Evolutionary conservation across 1,140 invertebrate genomes (phyloP).

Genomic region (Drosophila seguyi): DNA sequence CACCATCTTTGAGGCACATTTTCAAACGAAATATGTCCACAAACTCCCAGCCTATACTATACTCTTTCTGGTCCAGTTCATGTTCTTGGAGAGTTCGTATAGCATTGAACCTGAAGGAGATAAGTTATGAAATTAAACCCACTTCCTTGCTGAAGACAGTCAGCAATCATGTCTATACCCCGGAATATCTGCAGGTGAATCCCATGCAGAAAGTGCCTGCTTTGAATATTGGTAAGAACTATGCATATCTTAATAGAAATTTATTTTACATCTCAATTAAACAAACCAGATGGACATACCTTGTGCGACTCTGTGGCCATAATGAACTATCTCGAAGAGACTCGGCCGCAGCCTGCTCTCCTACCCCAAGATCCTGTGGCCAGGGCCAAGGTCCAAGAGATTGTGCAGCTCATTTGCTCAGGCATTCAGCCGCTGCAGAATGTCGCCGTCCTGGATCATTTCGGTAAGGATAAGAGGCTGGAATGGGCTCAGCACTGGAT

Average conservation of each 20-base stretch:
- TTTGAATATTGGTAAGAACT: conserved; percentile 89
- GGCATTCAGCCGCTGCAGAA: conserved; percentile 99
- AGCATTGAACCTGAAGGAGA: conserved; percentile 96
- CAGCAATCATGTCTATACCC: conserved; percentile 91
- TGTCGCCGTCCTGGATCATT: conserved; percentile 91
- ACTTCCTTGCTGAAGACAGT: conserved; percentile 94
- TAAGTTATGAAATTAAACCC: conserved; percentile 96
- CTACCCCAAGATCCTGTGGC: conserved; percentile 93
- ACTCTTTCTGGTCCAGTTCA: conserved; percentile 95
- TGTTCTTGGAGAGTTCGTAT: conserved; percentile 96
- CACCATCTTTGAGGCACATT: no score
- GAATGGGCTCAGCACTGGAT: conserved; percentile 98
- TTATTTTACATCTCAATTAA: not conserved
- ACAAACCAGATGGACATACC: conserved; percentile 89
- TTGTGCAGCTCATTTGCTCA: conserved; percentile 91
- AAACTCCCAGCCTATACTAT: conserved; percentile 89
- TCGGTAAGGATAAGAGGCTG: conserved; percentile 92
- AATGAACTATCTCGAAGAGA: conserved; percentile 97
- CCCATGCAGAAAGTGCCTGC: conserved; percentile 97
- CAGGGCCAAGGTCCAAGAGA: conserved; percentile 91
- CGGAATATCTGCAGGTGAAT: conserved; percentile 95
- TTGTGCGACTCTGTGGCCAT: conserved; percentile 96
- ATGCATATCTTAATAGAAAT: not conserved
- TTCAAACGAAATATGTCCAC: not conserved
- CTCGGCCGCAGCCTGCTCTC: conserved; percentile 91